These are phyloP conservation scores for Halictus quadricinctus DNA, from an alignment of 2,888 invertebrate genomes.

Conservation along the genomic window DNA sequence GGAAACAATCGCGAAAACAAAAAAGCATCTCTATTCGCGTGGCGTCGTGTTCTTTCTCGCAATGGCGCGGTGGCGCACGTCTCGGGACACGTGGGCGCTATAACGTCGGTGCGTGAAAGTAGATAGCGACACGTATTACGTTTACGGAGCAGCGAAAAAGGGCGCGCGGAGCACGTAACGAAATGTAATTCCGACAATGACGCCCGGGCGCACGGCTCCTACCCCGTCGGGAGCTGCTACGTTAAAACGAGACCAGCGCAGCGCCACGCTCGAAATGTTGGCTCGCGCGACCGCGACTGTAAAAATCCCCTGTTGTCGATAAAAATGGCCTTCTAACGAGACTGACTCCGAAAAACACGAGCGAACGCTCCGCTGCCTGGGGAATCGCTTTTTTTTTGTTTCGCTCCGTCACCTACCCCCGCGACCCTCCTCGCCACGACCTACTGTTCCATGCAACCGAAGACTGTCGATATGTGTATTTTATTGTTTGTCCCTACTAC, in stretches of 20 bases:
- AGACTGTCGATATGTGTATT: slow-evolving; percentile 45
- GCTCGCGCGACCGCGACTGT: slow-evolving; percentile 57
- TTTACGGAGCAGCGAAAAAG: slow-evolving; percentile 35
- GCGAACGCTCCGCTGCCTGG: slow-evolving; percentile 45
- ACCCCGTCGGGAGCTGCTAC: slow-evolving; percentile 48
- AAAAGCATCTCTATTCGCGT: background rate
- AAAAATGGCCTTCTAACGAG: slow-evolving; percentile 71
- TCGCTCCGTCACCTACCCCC: background rate
- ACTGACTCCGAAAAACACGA: slow-evolving; percentile 62
- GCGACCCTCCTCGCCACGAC: slow-evolving; percentile 2
- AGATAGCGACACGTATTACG: slow-evolving; percentile 32
- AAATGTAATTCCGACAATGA: slow-evolving; percentile 64
- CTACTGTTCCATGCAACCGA: slow-evolving; percentile 17
- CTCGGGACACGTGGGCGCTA: background rate
- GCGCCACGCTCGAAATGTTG: slow-evolving; percentile 50
- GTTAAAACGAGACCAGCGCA: slow-evolving; percentile 60
- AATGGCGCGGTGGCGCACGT: background rate
- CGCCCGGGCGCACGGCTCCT: slow-evolving; percentile 41
- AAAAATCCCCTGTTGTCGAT: slow-evolving; percentile 68
- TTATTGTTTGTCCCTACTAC: slow-evolving; percentile 24
- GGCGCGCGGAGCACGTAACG: slow-evolving; percentile 52
- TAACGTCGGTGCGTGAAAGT: background rate
- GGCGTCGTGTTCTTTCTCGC: background rate
- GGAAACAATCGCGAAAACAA: background rate
- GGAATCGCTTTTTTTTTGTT: slow-evolving; percentile 54